phyloP scores from a whole-genome alignment of 1,140 invertebrate species.

The Hypothenemus hampei region DNA sequence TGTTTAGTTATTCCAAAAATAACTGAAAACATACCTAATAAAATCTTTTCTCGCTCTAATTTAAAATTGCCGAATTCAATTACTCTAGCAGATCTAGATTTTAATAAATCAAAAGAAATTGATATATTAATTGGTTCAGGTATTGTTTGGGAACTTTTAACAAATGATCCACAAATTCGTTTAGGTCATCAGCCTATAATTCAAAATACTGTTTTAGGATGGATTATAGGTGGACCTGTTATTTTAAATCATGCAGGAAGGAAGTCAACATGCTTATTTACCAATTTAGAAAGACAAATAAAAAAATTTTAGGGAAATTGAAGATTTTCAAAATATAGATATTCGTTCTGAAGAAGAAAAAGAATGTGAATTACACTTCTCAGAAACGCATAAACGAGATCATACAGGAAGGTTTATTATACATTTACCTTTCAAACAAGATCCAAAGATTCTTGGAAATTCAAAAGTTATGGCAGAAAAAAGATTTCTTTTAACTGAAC shows the following conservation, averaged over 20 bases:
- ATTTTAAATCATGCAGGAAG: not conserved
- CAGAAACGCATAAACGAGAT: not conserved
- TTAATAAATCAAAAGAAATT: slow-evolving; percentile 28
- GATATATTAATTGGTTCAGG: slow-evolving; percentile 38
- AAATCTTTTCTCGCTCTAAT: too few relatives aligned
- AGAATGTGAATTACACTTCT: slow-evolving; percentile 8
- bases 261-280: not conserved
- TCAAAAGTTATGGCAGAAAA: slow-evolving; percentile 8
- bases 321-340: slow-evolving; percentile 4
- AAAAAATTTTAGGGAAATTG: slow-evolving; percentile 16
- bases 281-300: slow-evolving; percentile 6
- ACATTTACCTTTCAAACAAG: slow-evolving; percentile 9
- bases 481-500: slow-evolving; percentile 10
- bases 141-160: slow-evolving; percentile 31
- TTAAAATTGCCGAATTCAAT: too few relatives aligned
- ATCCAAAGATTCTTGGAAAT: slow-evolving; percentile 7
- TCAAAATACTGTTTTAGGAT: slow-evolving; percentile 38
- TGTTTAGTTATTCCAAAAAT: too few relatives aligned
- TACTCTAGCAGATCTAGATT: slow-evolving; percentile 37
- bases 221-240: slow-evolving; percentile 24
- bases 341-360: slow-evolving; percentile 8
- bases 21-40: too few relatives aligned
- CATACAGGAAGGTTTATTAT: slow-evolving; percentile 3
- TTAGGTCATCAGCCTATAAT: too few relatives aligned
- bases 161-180: slow-evolving; percentile 28